Evolutionary conservation across 2,113 vertebrate genomes (phyloP), one percentile per base, ranked within the genome.

Genomic region (Pipra filicauda): DNA sequence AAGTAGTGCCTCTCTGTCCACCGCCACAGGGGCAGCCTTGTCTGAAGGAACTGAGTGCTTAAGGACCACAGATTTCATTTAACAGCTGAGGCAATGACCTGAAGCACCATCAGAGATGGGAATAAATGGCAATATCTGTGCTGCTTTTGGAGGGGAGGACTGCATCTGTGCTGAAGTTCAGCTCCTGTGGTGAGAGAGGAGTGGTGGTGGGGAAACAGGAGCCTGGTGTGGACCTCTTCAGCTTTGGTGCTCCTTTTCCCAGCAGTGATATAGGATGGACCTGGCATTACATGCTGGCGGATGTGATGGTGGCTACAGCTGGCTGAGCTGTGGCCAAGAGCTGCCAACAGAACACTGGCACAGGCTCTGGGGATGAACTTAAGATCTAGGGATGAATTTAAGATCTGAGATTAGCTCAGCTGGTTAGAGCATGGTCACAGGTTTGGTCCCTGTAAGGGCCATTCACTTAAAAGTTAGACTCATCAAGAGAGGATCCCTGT

Each of bases 251-350:
- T 73, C 15, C 67, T 64, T 74, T 14, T 41, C 12, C 26, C 51
- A 31, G 24, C 43, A 35, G 37, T 1, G 4, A 2, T 13, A 12
- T 0, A 30, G 30, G 35, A 4, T 6, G 30, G 49, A 39, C 0
- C 52, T 57, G 71, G 15, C 8, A 6, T 51, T 35, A 16, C 10
- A 0, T 2, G n/a, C 4, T 69, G 30, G 23, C 24, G 39, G 12
- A 6, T 15, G 41, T 6, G 51, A 15, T 39, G 57, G 10, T 37
- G 73, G 35, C 22, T 12, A 8, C 58, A 74, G 49, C 48, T 59
- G 30, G 30, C 39, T 44, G 41, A 72, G 39, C 23, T 69, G 33
- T 3, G 1, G 62, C 49, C 72, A 54, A 33, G 35, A 52, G 6
- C 61, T 59, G 57, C 85, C 72, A 57, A 52, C 46, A 57, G 7